Evolutionary conservation across 2,113 vertebrate genomes (phyloP), one percentile per base, ranked within the genome.

Genomic region (Chunga burmeisteri): DNA sequence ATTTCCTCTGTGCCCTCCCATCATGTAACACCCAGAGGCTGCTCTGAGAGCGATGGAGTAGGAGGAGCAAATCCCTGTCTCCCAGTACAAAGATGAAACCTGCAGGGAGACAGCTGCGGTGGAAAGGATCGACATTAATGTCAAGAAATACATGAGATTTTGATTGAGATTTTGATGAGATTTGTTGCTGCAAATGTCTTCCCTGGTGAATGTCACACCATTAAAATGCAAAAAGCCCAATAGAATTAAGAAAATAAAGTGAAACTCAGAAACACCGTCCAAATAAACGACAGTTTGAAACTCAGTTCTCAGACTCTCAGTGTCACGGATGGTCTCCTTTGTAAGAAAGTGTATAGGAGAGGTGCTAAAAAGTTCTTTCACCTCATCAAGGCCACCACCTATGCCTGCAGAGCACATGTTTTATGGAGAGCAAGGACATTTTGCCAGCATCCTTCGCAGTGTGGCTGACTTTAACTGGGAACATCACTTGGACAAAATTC

Each of bases 181-280:
- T 95, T 94, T 93, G 87, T 72, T 73, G 73, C 84, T 86, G 84
- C 53, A 95, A 95, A 92, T 94, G 70, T 94, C 95, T 89, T 91
- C 40, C 68, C 47, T 86, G 88, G 88, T 59, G 96, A 95, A 95
- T 75, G 68, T 93, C 83, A 93, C 61, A 67, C 27, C 46, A 81
- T 79, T 88, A 89, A 86, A 95, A 94, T 62, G 47, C 2, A 82
- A 94, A 86, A 79, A 42, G 2, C 2, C 9, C 40, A 84, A 22
- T 0, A 71, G 65, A 92, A 86, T 63, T 68, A 90, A 88, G 53
- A 81, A 93, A 95, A 93, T 56, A 52, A 94, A 85, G 61, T 7
- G 5, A 70, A 92, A 71, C 38, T 86, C 34, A 67, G 65, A 93
- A 85, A 20, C 36, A 29, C 21, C 2, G 0, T 42, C 32, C 34